Evolutionary conservation across 1,140 invertebrate species (phyloP), one percentile per base, ranked within the genome.

Genomic region (Nylanderia fulva): DNA sequence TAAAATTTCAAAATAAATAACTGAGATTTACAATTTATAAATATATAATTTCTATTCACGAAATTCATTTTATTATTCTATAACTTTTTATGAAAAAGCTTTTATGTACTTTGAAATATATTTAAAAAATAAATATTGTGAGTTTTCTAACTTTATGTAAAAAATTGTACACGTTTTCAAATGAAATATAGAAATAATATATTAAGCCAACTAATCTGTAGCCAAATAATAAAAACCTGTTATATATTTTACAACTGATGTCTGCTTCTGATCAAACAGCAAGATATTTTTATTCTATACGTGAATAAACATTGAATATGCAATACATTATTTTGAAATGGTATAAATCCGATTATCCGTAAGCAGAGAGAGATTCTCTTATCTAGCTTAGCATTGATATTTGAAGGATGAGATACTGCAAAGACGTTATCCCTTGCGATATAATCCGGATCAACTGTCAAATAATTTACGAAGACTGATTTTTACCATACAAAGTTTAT

Each of bases 271-370:
- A 0, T 15, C 27, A 18, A 52, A 45, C 8, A 60, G 15, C 24
- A 45, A 76, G 2, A 63, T 45, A 61, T 63, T 15, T 76, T 42
- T 8, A 24, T 5, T 7, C 18, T 13, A 18, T 60, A 76, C 6
- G 24, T 15, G 11, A 63, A 42, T 63, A 21, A 75, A 27, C 54
- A 75, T 60, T 2, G 15, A 75, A 74, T 74, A 58, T 7, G 27
- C 24, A 11, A 29, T 42, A 27, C 27, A 33, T 76, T 42, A 76
- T 61, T 63, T 11, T 3, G 18, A 15, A 76, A 21, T 61, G 24
- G 36, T 36, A 54, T 76, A 76, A 76, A 76, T 76, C 74, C 74
- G 74, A 63, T 75, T 75, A 75, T 63, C 6, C 7, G 29, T 63
- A 39, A 76, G 36, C 72, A 76, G 24, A 63, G 24, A 76, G 24